A percentile compares a stretch with the other conserved stretches of the same genome.
These are phyloP conservation scores for Holacanthella duospinosa DNA, from an alignment of 2,888 invertebrate genomes.

Conservation along the genomic window DNA sequence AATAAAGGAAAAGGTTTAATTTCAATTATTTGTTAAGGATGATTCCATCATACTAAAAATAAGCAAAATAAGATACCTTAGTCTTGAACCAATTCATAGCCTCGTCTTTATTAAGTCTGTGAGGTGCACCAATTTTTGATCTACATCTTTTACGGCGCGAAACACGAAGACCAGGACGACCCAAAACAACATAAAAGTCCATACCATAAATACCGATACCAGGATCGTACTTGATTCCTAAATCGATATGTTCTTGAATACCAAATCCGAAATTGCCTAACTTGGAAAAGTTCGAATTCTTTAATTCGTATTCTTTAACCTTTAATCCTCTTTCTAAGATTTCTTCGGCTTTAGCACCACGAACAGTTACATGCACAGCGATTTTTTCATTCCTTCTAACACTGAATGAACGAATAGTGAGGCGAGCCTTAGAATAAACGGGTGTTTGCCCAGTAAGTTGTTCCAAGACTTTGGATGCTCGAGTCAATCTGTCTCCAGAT, in stretches of 20 bases:
- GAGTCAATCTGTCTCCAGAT: slow-evolving; percentile 97
- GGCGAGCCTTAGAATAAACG: slow-evolving; percentile 99
- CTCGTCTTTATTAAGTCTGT: slow-evolving; percentile 91
- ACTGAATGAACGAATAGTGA: slow-evolving; percentile 97
- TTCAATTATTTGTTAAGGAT: no score
- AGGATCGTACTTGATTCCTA: slow-evolving; percentile 97
- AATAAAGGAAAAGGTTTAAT: no score
- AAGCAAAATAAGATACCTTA: slow-evolving; percentile 52
- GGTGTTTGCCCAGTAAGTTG: slow-evolving; percentile 98
- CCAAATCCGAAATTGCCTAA: slow-evolving; percentile 99
- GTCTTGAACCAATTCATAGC: slow-evolving; percentile 99
- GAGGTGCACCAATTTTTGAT: slow-evolving; percentile 85
- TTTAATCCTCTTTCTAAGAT: slow-evolving; percentile 96
- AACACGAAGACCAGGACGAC: slow-evolving; percentile 94
- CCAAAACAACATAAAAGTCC: slow-evolving; percentile 98
- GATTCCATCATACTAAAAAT: no score
- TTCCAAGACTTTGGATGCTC: slow-evolving; percentile 82
- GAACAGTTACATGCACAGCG: slow-evolving; percentile 97
- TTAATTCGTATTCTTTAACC: slow-evolving; percentile 97
- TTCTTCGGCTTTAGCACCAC: slow-evolving; percentile 98
- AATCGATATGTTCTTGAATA: slow-evolving; percentile 99
- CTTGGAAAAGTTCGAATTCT: slow-evolving; percentile 92
- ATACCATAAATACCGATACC: slow-evolving; percentile 98
- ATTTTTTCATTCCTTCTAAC: slow-evolving; percentile 99
- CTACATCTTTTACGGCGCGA: slow-evolving; percentile 87